A percentile compares a stretch with the other conserved stretches of the same genome.
phyloP scores from a whole-genome alignment of 2,113 vertebrate genomes.

The Phaethornis superciliosus region DNA sequence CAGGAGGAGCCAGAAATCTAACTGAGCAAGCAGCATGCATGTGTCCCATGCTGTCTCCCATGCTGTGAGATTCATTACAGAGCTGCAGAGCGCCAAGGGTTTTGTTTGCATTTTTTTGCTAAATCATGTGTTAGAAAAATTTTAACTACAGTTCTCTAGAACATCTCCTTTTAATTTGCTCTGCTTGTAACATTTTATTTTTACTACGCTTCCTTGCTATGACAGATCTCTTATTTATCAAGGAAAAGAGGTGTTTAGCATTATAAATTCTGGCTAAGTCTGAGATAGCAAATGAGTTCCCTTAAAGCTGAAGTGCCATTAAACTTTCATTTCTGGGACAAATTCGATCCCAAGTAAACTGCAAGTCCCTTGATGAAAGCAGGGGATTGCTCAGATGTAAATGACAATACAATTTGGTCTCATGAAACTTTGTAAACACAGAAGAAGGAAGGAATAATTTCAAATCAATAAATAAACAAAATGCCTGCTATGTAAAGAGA shows the following conservation, averaged over 20 bases:
- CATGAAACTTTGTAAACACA: background rate
- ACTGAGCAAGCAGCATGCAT: background rate
- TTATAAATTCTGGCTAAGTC: background rate
- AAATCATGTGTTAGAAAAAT: background rate
- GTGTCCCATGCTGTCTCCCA: no score
- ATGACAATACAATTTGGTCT: rapidly evolving
- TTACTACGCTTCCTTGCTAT: rapidly evolving
- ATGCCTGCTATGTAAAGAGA: background rate
- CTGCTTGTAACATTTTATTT: background rate
- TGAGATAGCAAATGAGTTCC: background rate
- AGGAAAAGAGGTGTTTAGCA: background rate
- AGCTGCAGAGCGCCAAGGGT: background rate
- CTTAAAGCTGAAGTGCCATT: background rate
- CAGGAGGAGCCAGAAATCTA: background rate
- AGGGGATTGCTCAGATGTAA: background rate
- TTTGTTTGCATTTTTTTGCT: background rate
- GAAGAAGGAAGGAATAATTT: background rate
- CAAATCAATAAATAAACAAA: background rate
- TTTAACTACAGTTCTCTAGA: background rate
- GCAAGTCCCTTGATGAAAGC: background rate
- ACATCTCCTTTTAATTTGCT: background rate
- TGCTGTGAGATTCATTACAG: background rate
- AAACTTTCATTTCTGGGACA: background rate
- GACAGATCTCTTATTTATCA: background rate
- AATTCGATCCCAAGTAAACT: background rate